These are phyloP conservation scores for Oligia fasciuncula DNA, from an alignment of 2,888 invertebrate genomes.

Conservation along the genomic window DNA sequence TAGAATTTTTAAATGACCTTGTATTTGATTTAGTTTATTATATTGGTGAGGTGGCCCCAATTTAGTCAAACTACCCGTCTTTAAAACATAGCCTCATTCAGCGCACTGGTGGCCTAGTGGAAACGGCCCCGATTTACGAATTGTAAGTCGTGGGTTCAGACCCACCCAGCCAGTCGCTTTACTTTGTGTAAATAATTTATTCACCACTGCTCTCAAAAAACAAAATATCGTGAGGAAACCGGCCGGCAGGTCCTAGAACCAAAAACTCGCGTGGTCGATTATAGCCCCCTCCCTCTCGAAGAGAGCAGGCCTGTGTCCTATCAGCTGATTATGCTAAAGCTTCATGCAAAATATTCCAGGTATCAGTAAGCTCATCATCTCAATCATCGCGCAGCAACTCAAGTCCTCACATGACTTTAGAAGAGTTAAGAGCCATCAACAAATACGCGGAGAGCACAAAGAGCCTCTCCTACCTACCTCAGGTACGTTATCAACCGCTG, in stretches of 20 bases:
- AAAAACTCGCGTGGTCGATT: too few relatives aligned
- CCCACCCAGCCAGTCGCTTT: too few relatives aligned
- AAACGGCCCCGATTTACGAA: too few relatives aligned
- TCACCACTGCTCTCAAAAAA: too few relatives aligned
- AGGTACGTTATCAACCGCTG: slow-evolving; percentile 90
- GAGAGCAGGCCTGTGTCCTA: too few relatives aligned
- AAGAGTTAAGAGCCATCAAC: slow-evolving; percentile 96
- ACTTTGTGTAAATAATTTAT: too few relatives aligned
- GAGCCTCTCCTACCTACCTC: slow-evolving; percentile 97
- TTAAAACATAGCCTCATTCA: neutral
- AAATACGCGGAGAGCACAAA: slow-evolving; percentile 97
- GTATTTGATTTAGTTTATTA: neutral
- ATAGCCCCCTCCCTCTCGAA: too few relatives aligned
- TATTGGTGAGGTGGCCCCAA: neutral
- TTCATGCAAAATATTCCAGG: slow-evolving; percentile 76
- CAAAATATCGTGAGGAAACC: too few relatives aligned
- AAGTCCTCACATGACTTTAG: slow-evolving; percentile 93
- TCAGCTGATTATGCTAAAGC: neutral
- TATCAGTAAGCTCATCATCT: slow-evolving; percentile 93
- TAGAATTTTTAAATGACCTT: neutral
- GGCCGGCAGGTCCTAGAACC: too few relatives aligned
- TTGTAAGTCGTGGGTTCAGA: too few relatives aligned
- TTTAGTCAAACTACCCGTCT: neutral
- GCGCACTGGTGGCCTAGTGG: too few relatives aligned
- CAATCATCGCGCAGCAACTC: slow-evolving; percentile 93